Base-by-base conservation (phyloP, 2,113 vertebrate species). In the Crocuta crocuta region DNA sequence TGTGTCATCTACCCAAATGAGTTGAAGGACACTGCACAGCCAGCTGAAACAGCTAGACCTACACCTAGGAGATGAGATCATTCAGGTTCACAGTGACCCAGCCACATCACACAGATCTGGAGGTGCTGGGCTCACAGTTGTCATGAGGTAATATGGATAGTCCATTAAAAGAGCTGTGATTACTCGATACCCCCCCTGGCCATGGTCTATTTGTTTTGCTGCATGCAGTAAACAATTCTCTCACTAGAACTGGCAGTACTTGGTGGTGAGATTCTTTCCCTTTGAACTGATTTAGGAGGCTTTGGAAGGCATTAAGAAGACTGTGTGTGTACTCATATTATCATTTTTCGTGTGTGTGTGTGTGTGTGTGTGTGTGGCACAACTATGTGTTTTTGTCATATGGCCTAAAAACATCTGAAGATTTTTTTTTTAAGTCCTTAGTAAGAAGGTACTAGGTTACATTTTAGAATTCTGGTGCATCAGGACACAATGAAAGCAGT, bases 401-500 rank as follows among this genome's bases (percentile, higher is more conserved):
- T 35, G 90, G 23, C 16, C 48, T 83, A 79, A 91, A 91, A 74
- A 65, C 10, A 71, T 21, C n/a, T 84, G 39, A 79, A 58, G 10
- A 83, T 88, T 92, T 92, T 90, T 68, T 55, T 55, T 91, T 94
- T 80, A 53, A 89, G 8, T 86, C 13, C 16, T 95, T 68, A 68
- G 10, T 82, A 89, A 81, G 74, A 84, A 89, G 48, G 78, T 43
- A 19, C 15, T 55, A 61, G 19, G 2, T 45, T 48, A 68, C 24
- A 12, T 71, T 86, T 86, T 89, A 80, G 23, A 79, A 92, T 73
- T 43, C 5, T 45, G 90, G 7, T 63, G 10, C 0, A 23, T 50
- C 63, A 35, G 6, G 45, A 61, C 1, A 12, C 2, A 10, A 10
- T 3, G 43, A 35, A 81, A 71, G 43, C 43, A n/a, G 10, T 50